These are phyloP conservation scores for Pyxicephalus adspersus DNA, from an alignment of 2,113 vertebrate genomes.

Conservation along the genomic window DNA sequence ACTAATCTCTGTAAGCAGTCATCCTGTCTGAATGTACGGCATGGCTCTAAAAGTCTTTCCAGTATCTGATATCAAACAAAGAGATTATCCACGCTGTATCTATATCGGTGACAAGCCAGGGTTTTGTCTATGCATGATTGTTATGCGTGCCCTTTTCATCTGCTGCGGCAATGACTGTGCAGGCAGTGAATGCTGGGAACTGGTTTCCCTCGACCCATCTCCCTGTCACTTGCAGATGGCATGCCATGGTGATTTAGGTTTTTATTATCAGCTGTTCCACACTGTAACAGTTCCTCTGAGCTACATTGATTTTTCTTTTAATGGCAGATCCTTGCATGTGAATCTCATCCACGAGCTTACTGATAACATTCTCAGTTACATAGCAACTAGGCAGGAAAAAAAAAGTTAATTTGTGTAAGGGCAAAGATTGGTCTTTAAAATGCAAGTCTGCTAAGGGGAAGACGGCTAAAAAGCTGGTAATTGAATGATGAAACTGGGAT, in stretches of 20 bases:
- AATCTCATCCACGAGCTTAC: conserved; percentile 58
- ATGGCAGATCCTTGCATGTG: conserved; percentile 58
- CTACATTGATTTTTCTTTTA: conserved; percentile 62
- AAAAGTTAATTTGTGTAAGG: conserved; percentile 47
- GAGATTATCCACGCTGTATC: background rate
- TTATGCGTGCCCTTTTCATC: conserved; percentile 4
- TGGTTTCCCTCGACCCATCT: conserved; percentile 38
- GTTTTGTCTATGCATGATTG: conserved; percentile 1
- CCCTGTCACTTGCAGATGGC: conserved; percentile 55
- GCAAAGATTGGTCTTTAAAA: conserved; percentile 39
- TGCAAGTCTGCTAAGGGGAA: too few species aligned
- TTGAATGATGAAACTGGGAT: too few species aligned
- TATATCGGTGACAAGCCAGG: background rate
- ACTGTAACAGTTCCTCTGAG: conserved; percentile 9
- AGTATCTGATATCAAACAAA: background rate
- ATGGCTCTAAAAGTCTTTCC: background rate
- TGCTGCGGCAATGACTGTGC: background rate
- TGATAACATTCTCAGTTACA: conserved; percentile 64
- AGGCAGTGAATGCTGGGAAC: background rate
- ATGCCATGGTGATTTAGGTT: conserved; percentile 10
- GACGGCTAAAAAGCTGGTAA: too few species aligned
- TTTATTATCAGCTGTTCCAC: conserved; percentile 61
- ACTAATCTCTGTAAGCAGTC: too few species aligned
- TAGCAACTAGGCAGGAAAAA: conserved; percentile 61
- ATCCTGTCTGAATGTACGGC: too few species aligned